Percentiles rank a stretch among this genome's conserved stretches.
Evolutionary conservation across 1,140 invertebrate genomes (phyloP).

Genomic region (Helicoverpa zea): DNA sequence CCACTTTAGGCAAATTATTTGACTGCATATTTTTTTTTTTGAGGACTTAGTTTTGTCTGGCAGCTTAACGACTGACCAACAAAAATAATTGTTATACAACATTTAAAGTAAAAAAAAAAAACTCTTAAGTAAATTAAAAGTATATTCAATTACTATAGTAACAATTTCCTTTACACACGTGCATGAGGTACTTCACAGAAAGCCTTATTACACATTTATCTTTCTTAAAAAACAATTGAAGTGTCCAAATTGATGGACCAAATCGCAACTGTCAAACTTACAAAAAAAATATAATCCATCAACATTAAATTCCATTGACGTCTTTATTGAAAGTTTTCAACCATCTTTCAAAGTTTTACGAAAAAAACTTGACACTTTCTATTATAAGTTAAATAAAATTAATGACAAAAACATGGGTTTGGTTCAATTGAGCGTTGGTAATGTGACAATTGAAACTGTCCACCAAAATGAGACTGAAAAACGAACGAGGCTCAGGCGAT

Average conservation of each 20-base stretch:
- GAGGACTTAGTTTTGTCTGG: too few relatives aligned
- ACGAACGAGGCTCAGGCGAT: too few relatives aligned
- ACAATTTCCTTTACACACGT: neutral
- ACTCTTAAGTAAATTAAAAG: too few relatives aligned
- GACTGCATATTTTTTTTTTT: neutral
- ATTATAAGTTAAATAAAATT: neutral
- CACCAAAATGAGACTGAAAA: too few relatives aligned
- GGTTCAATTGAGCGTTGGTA: neutral
- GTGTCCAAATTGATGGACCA: neutral
- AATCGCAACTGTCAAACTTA: neutral
- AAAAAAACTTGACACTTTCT: conserved; percentile 16
- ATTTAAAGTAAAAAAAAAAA: too few relatives aligned
- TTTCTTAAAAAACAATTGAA: neutral
- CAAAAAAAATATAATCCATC: conserved; percentile 5
- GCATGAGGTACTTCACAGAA: neutral
- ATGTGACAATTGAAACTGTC: neutral
- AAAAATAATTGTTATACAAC: too few relatives aligned
- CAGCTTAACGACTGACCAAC: too few relatives aligned
- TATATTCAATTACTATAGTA: too few relatives aligned
- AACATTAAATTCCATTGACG: conserved; percentile 5
- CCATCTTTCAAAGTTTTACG: conserved; percentile 1
- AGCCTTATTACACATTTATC: neutral
- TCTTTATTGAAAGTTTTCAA: conserved; percentile 23
- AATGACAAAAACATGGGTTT: neutral
- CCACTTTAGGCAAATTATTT: conserved; percentile 1